Percentiles rank a stretch among this genome's conserved stretches.
Conservation (phyloP, 2,797 vertebrate species). For the Sebastes melanostomus region DNA sequence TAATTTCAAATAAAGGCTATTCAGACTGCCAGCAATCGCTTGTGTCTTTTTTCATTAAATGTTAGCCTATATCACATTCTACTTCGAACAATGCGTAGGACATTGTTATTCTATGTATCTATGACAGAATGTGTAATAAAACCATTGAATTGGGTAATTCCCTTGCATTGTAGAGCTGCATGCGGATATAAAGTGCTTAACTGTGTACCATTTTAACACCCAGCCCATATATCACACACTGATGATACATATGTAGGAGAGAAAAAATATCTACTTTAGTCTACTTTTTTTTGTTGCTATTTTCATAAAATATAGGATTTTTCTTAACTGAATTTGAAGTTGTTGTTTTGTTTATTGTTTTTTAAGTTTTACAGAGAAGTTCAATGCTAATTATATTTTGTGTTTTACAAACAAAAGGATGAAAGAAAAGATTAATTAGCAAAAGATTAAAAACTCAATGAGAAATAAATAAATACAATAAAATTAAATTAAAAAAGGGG, state of each 20-base stretch:
- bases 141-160: not conserved
- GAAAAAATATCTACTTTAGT: not conserved
- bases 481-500: too few relatives aligned
- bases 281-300: too few relatives aligned
- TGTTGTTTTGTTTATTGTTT: too few relatives aligned
- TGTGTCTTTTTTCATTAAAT: not conserved
- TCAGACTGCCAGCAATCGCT: not conserved
- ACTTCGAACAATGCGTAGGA: too few relatives aligned
- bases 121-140: not conserved
- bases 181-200: not conserved
- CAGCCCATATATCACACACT: not conserved
- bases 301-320: not conserved
- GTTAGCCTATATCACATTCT: not conserved
- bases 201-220: not conserved
- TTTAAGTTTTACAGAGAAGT: too few relatives aligned
- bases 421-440: too few relatives aligned
- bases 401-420: too few relatives aligned
- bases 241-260: not conserved
- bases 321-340: not conserved
- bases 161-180: not conserved
- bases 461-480: too few relatives aligned
- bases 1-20: constrained; percentile 70
- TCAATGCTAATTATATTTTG: too few relatives aligned
- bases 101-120: not conserved
- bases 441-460: too few relatives aligned